Base-by-base conservation (phyloP, 2,113 vertebrate species). In the Urocitellus parryii region DNA sequence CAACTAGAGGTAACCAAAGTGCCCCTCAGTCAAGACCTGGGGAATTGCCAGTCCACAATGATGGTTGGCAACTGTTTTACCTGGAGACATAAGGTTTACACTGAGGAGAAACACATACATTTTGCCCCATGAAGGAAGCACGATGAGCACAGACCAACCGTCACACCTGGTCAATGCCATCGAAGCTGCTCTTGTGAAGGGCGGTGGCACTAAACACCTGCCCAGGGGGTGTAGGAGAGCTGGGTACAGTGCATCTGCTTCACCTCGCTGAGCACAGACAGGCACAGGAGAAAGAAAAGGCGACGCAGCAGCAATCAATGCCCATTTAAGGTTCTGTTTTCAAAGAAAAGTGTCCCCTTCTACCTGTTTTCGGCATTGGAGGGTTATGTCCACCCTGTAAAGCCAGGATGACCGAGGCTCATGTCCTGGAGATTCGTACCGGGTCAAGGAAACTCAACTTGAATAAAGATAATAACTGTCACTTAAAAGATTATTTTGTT, bases 31-130 rank as follows among this genome's bases (percentile, higher is more conserved):
- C 25, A 5, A 14, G 77, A 5, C 65, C 80, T 5, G 17, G 37
- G 34, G 11, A 42, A 29, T 0, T 22, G 34, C 17, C 11, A 3
- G 0, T 2, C 51, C 48, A n/a, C 13, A 11, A 0, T 25, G 13
- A 22, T 13, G 5, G 11, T 4, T 2, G 29, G 42, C 32, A 27
- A 3, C 16, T 8, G 45, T 6, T 42, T 22, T 12, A 53, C 34
- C 74, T 16, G 25, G 24, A 82, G 42, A 39, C 24, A 12, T 61
- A 7, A 61, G 12, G 51, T 7, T 29, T 18, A 42, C 25, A 6
- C 25, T 1, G 9, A 27, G 61, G 25, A n/a, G 42, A 61, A 32
- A 63, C 13, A 22, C 5, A 20, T 45, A 0, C 0, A 3, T 29
- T 9, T 0, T 2, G 5, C 13, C 1, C 8, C 29, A 10, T 4